Conservation (phyloP, 1,140 invertebrate genomes). For the Antheraea mylitta region DNA sequence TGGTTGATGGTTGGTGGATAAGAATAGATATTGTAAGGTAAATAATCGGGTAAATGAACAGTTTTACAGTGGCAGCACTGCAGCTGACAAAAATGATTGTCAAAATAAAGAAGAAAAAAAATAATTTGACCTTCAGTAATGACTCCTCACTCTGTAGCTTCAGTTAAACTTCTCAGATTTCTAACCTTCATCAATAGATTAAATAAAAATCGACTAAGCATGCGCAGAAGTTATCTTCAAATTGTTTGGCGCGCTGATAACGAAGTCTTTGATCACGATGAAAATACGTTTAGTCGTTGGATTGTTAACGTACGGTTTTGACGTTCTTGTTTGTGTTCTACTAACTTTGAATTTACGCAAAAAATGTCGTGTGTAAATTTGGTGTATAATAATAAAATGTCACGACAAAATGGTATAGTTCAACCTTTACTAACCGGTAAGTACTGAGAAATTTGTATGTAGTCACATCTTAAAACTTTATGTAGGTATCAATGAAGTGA, state of each 20-base stretch:
- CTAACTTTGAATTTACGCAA: constrained; percentile 33
- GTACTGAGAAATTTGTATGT: constrained; percentile 21
- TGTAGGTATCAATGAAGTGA: too few relatives aligned
- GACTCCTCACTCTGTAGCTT: constrained; percentile 28
- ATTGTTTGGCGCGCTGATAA: constrained; percentile 74
- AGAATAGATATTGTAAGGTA: too few relatives aligned
- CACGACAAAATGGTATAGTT: constrained; percentile 87
- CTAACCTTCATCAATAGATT: constrained; percentile 36
- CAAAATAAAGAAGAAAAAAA: too few relatives aligned
- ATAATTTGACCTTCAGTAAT: constrained; percentile 44
- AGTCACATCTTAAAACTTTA: background rate
- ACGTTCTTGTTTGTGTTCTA: constrained; percentile 39
- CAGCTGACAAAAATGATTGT: too few relatives aligned
- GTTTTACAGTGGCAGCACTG: too few relatives aligned
- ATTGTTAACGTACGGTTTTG: constrained; percentile 54
- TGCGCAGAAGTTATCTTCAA: constrained; percentile 60
- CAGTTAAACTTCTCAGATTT: constrained; percentile 24
- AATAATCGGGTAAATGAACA: too few relatives aligned
- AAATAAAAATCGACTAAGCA: constrained; percentile 45
- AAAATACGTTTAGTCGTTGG: constrained; percentile 66
- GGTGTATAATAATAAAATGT: constrained; percentile 52
- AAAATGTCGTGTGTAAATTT: constrained; percentile 68
- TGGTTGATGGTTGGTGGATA: too few relatives aligned
- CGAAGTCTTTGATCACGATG: constrained; percentile 53
- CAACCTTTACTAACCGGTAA: constrained; percentile 89